phyloP scores from a whole-genome alignment of 2,888 invertebrate genomes.

The Amblyteles armatorius region DNA sequence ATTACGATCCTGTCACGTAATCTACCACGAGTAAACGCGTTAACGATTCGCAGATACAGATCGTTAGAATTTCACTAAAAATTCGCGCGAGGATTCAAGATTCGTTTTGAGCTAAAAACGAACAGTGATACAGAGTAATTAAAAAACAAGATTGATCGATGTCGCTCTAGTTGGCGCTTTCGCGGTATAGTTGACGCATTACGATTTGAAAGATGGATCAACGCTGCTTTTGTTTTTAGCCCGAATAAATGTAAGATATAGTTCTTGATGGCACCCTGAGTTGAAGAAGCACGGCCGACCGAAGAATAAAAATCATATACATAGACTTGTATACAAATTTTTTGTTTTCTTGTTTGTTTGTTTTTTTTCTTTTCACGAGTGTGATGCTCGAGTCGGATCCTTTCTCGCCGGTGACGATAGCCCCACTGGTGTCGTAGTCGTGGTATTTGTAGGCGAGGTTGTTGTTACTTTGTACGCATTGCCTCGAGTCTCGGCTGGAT shows the following conservation, averaged over 20 bases:
- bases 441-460: slow-evolving; percentile 79
- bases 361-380: slow-evolving; percentile 75
- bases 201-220: slow-evolving; percentile 11
- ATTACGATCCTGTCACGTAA: slow-evolving; percentile 22
- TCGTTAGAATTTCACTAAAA: slow-evolving; percentile 21
- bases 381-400: slow-evolving; percentile 80
- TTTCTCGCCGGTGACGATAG: slow-evolving; percentile 75
- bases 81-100: slow-evolving; percentile 9
- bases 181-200: background rate
- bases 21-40: background rate
- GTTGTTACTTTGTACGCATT: slow-evolving; percentile 70
- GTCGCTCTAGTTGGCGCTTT: background rate
- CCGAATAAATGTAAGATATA: slow-evolving; percentile 39
- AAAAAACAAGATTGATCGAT: slow-evolving; percentile 23
- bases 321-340: background rate
- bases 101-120: slow-evolving; percentile 28
- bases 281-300: slow-evolving; percentile 70
- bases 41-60: slow-evolving; percentile 7
- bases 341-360: slow-evolving; percentile 1
- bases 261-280: slow-evolving; percentile 72
- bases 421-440: slow-evolving; percentile 77
- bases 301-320: slow-evolving; percentile 18
- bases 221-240: slow-evolving; percentile 30
- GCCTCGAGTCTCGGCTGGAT: slow-evolving; percentile 90
- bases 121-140: slow-evolving; percentile 7